Evolutionary conservation across 2,888 invertebrate genomes (phyloP).

Genomic region (Drosophila mimica): DNA sequence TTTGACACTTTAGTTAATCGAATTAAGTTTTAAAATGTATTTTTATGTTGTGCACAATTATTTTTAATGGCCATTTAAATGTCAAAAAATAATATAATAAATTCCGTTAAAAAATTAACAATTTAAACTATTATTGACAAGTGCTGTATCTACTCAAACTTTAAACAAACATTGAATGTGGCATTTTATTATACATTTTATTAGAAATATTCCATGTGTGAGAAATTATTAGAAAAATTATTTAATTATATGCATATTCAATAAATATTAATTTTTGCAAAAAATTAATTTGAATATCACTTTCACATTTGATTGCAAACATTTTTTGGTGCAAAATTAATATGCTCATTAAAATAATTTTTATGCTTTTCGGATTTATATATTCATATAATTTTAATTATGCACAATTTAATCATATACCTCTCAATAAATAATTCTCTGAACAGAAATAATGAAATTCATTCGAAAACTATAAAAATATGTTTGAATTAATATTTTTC

Average conservation of each 20-base stretch:
- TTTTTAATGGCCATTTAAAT: constrained; percentile 16
- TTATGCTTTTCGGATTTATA: not conserved
- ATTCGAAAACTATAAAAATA: not conserved
- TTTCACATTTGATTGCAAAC: not conserved
- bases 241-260: not conserved
- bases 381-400: not conserved
- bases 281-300: not conserved
- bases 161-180: not conserved
- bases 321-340: not conserved
- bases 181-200: not conserved
- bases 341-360: not conserved
- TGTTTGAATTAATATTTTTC: constrained; percentile 5
- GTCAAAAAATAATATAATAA: not conserved
- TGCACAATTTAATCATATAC: not conserved
- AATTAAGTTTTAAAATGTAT: constrained; percentile 18
- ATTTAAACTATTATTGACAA: not conserved
- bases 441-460: not conserved
- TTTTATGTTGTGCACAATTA: constrained; percentile 2
- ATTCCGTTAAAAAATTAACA: not conserved
- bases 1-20: constrained; percentile 17
- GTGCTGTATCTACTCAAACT: not conserved
- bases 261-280: not conserved
- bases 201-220: not conserved
- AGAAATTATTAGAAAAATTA: not conserved
- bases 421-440: not conserved